Evolutionary conservation across 2,797 vertebrate species (phyloP), one percentile per base, ranked within the genome.

Genomic region (Cryptoblepharus egeriae): DNA sequence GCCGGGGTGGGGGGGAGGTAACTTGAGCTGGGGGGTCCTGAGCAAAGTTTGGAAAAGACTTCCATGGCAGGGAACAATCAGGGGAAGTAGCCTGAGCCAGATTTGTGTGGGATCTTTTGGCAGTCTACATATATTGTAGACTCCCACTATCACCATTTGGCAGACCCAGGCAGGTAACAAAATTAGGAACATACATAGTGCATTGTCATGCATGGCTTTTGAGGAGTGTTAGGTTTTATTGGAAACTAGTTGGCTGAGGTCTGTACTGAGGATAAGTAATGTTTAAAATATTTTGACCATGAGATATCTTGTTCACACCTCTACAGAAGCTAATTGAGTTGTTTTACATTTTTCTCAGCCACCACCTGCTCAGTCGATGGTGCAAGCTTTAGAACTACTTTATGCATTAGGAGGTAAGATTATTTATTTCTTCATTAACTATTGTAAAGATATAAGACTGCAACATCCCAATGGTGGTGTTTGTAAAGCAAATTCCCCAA

Each of bases 311-410:
- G 1, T 61, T 18, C n/a, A 57, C 18, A 6, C 22, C 20, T 39
- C 15, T 71, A 42, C 58, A 15, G 60, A 61, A n/a, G n/a, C 7
- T 76, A 70, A 83, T 39, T 71, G 45, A 28, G 81, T 88, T 75
- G 55, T 30, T 69, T 0, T 49, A 77, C 86, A 57, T 86, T 68
- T 86, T 89, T 88, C 83, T 49, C 93, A 99, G 99, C 98, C 98
- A 57, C 99, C 99, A 58, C 99, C 99, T 68, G 98, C 99, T 75
- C 98, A 99, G 94, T 98, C 98, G 26, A 99, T 99, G 98, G 98
- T 99, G 72, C 98, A 99, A 92, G 99, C 99, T n/a, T 91, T 99
- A 84, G 99, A 99, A 90, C 63, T 99, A 86, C 98, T 99, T 39
- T 99, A 98, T 73, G 98, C 99, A 81, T 95, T 99, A 63, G 99